phyloP scores from a whole-genome alignment of 2,888 invertebrate genomes.

The Amblyteles armatorius region DNA sequence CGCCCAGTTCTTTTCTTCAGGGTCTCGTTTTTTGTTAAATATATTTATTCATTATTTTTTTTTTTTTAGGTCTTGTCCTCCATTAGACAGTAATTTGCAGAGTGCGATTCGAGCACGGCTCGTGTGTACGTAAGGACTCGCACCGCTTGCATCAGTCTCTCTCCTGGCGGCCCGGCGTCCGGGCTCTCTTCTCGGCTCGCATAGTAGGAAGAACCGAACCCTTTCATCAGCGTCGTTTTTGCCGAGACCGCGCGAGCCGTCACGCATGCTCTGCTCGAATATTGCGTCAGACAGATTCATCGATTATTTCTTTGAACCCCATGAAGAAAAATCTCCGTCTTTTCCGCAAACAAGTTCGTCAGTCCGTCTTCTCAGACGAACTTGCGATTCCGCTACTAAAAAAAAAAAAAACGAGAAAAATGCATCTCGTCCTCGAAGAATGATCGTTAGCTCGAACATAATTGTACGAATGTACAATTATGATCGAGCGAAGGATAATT shows the following conservation, averaged over 20 bases:
- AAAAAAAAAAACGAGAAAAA: not conserved
- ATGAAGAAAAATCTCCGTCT: not conserved
- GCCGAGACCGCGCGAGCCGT: not conserved
- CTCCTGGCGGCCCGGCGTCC: not conserved
- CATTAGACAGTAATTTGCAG: constrained; percentile 42
- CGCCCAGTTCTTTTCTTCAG: constrained; percentile 29
- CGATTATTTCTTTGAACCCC: constrained; percentile 9
- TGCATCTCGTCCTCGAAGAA: not conserved
- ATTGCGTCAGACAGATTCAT: constrained; percentile 45
- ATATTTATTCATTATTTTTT: constrained; percentile 34
- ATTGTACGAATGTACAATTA: not conserved
- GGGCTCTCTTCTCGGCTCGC: constrained; percentile 14
- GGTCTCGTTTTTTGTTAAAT: constrained; percentile 25
- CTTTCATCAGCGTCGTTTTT: constrained; percentile 33
- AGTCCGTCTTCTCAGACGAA: not conserved
- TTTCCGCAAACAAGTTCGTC: not conserved
- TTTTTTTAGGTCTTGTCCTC: constrained; percentile 30
- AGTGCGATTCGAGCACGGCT: not conserved
- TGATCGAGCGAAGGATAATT: not conserved
- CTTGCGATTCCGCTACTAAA: not conserved
- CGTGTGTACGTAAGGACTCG: constrained; percentile 25
- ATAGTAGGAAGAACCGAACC: constrained; percentile 35
- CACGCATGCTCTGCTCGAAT: constrained; percentile 27
- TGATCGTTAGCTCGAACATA: not conserved
- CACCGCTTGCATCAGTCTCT: constrained; percentile 53